Base-by-base conservation (phyloP, 2,888 invertebrate genomes). In the Dryobota labecula region DNA sequence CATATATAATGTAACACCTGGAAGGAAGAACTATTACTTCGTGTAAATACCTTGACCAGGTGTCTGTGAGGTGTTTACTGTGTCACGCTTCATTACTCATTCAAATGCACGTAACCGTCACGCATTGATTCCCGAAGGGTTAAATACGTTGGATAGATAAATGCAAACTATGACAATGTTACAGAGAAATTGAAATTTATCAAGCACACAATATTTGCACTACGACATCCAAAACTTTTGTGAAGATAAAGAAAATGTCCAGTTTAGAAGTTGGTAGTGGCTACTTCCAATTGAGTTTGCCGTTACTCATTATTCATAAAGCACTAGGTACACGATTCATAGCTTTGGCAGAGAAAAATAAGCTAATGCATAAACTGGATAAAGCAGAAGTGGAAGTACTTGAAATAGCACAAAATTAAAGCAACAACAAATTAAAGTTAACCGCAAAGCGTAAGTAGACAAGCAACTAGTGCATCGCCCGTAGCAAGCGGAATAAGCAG, bases 41-140 rank as follows among this genome's bases (percentile, higher is more conserved):
- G 61, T 65, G 65, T 62, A 76, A 76, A 76, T 76, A 43, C 54
- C 33, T 63, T 49, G 41, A n/a, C 65, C 79, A 75, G 74, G 80
- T 75, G 78, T 70, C 64, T 78, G 24, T 70, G 51, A 68, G 61
- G 68, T 79, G 76, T 71, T 68, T 76, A 33, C 45, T 53, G n/a
- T 11, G 71, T 51, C 71, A 70, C 58, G 58, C 15, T 24, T 60
- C 69, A 80, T 80, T 80, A 80, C 43, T 64, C 36, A 72, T 54
- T 76, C 47, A 76, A 80, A 66, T 33, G 24, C 38, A 51, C 43
- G 65, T 63, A 63, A 51, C 76, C 68, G 71, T 66, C 65, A 79
- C 57, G 68, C 65, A 6, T 69, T 53, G 45, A 41, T 51, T 65
- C 47, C 13, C 38, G 2, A 63, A 58, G 51, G 62, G 51, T 54